Base-by-base conservation (phyloP, 2,888 invertebrate species). In the Embidobia sp. region DNA sequence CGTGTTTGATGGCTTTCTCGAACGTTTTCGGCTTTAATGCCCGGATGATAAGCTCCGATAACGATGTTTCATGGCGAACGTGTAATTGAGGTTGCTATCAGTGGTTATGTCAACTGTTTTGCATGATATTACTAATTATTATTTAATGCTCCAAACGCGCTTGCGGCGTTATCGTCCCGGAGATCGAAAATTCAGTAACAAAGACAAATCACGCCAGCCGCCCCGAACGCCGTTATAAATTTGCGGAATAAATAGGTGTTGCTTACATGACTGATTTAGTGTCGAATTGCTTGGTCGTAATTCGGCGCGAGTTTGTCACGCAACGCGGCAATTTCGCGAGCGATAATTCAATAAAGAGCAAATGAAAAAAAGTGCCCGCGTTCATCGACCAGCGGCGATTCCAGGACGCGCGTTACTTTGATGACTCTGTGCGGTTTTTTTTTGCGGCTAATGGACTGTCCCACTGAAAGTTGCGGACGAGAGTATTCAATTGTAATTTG, bases 41-140 rank as follows among this genome's bases (percentile, higher is more conserved):
- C n/a, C 18, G 18, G 11, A 27, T 31, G 74, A 74, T 72, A 63
- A 69, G 57, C 63, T 33, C 33, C 69, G 63, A 76, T 76, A 64
- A 69, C 69, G 31, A 69, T 69, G 69, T 59, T 64, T 64, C 69
- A 64, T 42, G 37, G 64, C 55, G 44, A 64, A 63, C 44, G 55
- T 64, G 37, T 69, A 76, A 76, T 76, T 64, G 76, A 69, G 64
- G 63, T 57, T 37, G 31, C 64, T 76, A 76, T 76, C 70, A 64
- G 70, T 66, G 70, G 76, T 70, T 70, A 70, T 76, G 70, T 59
- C 70, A 76, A 76, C 76, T 70, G 70, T 70, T 76, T 70, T 76
- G 76, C 76, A 76, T 76, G 76, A 64, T 70, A 76, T 70, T 66
- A 70, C 76, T 76, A 76, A 76, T 76, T 76, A 76, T 76, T 76